Base-by-base conservation (phyloP, 2,888 invertebrate genomes). In the Andrena haemorrhoa region DNA sequence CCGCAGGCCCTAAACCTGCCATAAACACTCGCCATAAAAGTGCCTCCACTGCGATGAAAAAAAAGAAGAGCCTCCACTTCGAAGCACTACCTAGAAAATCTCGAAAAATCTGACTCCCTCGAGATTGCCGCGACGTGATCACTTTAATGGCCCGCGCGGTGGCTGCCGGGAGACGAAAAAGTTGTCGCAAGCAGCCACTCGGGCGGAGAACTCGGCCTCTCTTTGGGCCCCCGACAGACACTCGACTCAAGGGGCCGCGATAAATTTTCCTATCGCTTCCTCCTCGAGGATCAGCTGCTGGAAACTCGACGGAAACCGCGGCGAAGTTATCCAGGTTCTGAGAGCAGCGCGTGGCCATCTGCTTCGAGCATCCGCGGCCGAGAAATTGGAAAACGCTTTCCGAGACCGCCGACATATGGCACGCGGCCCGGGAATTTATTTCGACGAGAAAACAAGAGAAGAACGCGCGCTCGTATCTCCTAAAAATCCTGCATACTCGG, bases 371-470 rank as follows among this genome's bases (percentile, higher is more conserved):
- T 41, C 66, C 80, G 83, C 78, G 79, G 74, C 83, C 82, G 84
- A 89, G 86, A 89, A 91, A 91, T 92, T 86, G 92, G 91, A 84
- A 92, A 92, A 91, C 75, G 84, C 79, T 87, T 86, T 88, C 81
- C 85, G 86, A 73, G 84, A 86, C 84, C 82, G 81, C 81, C 90
- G 89, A 90, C 92, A 92, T 92, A 92, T 92, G 92, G 92, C 91
- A 90, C 86, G 86, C 92, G 92, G 85, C 87, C 82, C 77, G 72
- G 72, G 66, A 82, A 89, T 84, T 89, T 89, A 90, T 90, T 85
- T 90, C 70, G 53, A 31, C 71, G 71, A 80, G 73, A 86, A 84
- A 84, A 83, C 77, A 79, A 29, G 69, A 68, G 61, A 66, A 41
- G 49, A 29, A 77, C 77, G 79, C 68, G 72, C 64, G 69, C 75